phyloP scores from a whole-genome alignment of 23 tunicate genomes.

The Ascidia mentula region DNA sequence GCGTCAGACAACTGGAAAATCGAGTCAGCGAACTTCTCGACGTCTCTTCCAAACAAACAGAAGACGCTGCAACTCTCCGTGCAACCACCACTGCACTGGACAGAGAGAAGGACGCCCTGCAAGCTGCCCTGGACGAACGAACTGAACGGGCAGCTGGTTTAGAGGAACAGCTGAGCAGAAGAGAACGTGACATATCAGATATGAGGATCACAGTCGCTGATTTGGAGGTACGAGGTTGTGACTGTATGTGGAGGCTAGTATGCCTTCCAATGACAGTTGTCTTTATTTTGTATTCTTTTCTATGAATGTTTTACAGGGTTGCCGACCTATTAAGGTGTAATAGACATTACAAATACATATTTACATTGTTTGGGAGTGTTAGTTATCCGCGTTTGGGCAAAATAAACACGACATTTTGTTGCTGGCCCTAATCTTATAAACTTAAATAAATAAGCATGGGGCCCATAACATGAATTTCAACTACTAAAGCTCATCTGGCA shows the following conservation, averaged over 20 bases:
- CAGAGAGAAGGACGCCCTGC: conserved; percentile 88
- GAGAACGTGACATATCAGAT: conserved; percentile 63
- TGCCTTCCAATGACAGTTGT: too few relatives aligned
- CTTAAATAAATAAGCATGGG: too few relatives aligned
- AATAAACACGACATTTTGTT: too few relatives aligned
- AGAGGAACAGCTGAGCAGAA: conserved; percentile 63
- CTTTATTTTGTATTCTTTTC: too few relatives aligned
- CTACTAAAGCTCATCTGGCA: too few relatives aligned
- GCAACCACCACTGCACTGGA: conserved; percentile 76
- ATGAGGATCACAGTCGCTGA: conserved; percentile 34
- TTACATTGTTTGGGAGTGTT: neutral
- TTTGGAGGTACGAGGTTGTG: conserved; percentile 39
- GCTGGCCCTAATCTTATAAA: too few relatives aligned
- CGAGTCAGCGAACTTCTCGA: conserved; percentile 58
- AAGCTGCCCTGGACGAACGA: conserved; percentile 81
- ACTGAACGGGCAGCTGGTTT: conserved; percentile 60
- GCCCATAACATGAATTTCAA: too few relatives aligned
- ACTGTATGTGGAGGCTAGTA: neutral
- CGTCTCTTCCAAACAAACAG: conserved; percentile 54
- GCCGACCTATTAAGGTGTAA: neutral
- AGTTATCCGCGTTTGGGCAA: too few relatives aligned
- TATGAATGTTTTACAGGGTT: neutral
- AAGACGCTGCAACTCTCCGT: conserved; percentile 63
- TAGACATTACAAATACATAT: neutral
- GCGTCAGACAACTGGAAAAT: conserved; percentile 63